Base-by-base conservation (phyloP, 2,797 vertebrate species). In the Anabacerthia variegaticeps region DNA sequence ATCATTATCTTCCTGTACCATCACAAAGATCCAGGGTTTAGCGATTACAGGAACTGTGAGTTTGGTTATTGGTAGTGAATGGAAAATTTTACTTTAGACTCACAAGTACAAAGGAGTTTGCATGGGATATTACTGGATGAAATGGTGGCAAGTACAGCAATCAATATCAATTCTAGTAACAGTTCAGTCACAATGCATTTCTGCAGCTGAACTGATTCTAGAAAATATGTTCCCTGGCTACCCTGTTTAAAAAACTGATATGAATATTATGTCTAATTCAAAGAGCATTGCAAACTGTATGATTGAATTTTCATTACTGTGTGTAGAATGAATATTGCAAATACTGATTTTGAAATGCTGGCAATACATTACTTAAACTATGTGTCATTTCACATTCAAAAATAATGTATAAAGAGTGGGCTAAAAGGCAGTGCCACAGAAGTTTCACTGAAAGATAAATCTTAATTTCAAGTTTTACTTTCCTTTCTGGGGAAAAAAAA, bases 241-340 rank as follows among this genome's bases (percentile, higher is more conserved):
- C 44, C 18, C 32, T 56, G 15, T 77, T 91, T 71, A 81, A 94
- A 89, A 91, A 87, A 19, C n/a, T 86, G 48, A 55, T 87, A 71
- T 48, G 63, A 91, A 44, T 85, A 95, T 87, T 83, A 67, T 7
- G 9, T 37, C 71, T 87, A 71, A 85, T 85, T 92, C 82, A 93
- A 92, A 83, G 44, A 86, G n/a, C 86, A 81, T 41, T 90, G 73
- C 41, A 76, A 96, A 71, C 21, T 82, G 28, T 80, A 36, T 28
- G 49, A 85, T 14, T 85, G 82, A 74, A 85, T 94, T 94, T 91
- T 91, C 65, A 89, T 85, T 93, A 56, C 24, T 63, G 10, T 55
- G 14, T 71, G 34, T 80, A 54, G 37, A 92, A 88, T 79, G 34
- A 91, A 49, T 87, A 88, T 74, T 87, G 32, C 52, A 62, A 81